These are phyloP conservation scores for Gobionotothen gibberifrons DNA, from an alignment of 2,797 vertebrate species.

Conservation along the genomic window DNA sequence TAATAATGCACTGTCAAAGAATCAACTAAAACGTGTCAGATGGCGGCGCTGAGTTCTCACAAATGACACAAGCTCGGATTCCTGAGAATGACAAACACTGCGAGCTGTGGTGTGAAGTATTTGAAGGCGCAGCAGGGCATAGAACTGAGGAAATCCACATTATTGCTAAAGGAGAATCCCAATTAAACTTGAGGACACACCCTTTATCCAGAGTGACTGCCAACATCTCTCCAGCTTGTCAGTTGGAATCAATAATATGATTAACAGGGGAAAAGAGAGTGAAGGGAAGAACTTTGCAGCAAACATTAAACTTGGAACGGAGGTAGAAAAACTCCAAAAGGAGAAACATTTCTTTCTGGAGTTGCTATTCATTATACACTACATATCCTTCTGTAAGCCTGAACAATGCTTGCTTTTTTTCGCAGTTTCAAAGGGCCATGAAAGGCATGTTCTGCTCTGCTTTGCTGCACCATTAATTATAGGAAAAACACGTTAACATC, in stretches of 20 bases:
- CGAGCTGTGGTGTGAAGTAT: conserved; percentile 57
- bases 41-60: conserved; percentile 61
- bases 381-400: conserved; percentile 32
- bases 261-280: conserved; percentile 24
- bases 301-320: conserved; percentile 56
- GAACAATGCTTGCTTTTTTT: conserved; percentile 42
- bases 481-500: conserved; percentile 31
- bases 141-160: conserved; percentile 67
- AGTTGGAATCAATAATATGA: conserved; percentile 58
- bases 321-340: conserved; percentile 35
- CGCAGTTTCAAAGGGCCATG: conserved; percentile 41
- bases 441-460: conserved; percentile 41
- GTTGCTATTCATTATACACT: conserved; percentile 50
- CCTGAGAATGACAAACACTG: conserved; percentile 64
- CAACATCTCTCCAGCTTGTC: conserved; percentile 46
- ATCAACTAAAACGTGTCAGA: conserved; percentile 64
- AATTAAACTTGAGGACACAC: conserved; percentile 66
- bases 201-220: conserved; percentile 47
- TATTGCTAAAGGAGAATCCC: conserved; percentile 68
- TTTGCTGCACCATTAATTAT: conserved; percentile 22
- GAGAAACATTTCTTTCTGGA: conserved; percentile 51
- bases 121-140: conserved; percentile 27
- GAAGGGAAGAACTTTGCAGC: conserved; percentile 37
- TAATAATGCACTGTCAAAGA: conserved; percentile 67
- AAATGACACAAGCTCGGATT: conserved; percentile 60